Percentiles rank a stretch among this genome's conserved stretches.
Evolutionary conservation across 1,140 invertebrate genomes (phyloP).

Genomic region (Hypsibius dujardini): DNA sequence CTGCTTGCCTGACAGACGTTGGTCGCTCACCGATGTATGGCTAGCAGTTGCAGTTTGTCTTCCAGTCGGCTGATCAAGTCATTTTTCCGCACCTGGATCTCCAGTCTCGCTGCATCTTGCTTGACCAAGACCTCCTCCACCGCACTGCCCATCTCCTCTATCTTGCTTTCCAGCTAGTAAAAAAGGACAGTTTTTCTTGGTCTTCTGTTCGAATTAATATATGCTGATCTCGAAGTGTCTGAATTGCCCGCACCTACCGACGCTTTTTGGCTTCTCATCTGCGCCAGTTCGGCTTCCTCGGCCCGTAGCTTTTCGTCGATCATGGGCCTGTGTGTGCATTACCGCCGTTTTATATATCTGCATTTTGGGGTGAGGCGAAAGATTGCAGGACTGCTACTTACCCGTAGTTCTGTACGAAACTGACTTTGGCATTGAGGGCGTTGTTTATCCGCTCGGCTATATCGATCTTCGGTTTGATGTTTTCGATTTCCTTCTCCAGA

Average conservation of each 20-base stretch:
- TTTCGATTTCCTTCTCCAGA: background rate
- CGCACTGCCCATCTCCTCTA: background rate
- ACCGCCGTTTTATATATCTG: background rate
- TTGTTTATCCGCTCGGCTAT: background rate
- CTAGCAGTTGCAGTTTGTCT: too few relatives aligned
- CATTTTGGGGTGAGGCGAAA: background rate
- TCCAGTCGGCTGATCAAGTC: too few relatives aligned
- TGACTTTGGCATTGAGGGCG: background rate
- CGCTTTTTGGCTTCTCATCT: background rate
- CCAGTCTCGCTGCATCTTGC: too few relatives aligned
- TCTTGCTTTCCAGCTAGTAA: background rate
- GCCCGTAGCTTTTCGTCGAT: background rate
- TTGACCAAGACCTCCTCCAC: too few relatives aligned
- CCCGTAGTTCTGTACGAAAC: background rate
- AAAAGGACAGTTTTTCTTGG: background rate
- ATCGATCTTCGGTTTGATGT: background rate
- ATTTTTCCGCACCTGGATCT: too few relatives aligned
- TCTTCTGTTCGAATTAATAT: background rate
- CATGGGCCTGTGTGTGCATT: background rate
- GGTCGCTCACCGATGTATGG: too few relatives aligned
- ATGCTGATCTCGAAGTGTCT: background rate
- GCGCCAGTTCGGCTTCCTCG: background rate
- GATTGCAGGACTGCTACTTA: background rate
- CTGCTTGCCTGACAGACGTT: too few relatives aligned
- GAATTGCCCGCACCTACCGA: background rate